Evolutionary conservation across 2,113 vertebrate genomes (phyloP), one percentile per base, ranked within the genome.

Genomic region (Chiloscyllium plagiosum): DNA sequence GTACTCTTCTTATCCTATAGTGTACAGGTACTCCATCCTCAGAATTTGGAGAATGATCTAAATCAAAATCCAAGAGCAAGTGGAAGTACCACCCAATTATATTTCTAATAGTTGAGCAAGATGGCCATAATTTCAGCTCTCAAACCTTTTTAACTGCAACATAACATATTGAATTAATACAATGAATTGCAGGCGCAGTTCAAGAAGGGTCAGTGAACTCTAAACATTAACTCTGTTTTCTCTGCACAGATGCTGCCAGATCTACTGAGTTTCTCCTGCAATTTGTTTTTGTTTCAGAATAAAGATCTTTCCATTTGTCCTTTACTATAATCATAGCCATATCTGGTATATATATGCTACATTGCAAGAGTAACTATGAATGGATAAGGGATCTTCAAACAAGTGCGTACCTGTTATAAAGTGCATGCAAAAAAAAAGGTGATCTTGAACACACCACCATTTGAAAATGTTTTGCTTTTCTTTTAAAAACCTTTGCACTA

Each of bases 361-460:
- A 68, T 68, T 94, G 90, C 65, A 19, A 94, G 69, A 66, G 66
- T 47, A 42, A 70, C 37, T 26, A 42, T 69, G 19, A 94, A 68
- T 24, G n/a, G n/a, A 94, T 61, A 94, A 70, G 20, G 17, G 22
- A 24, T 94, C 15, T 94, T 94, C 66, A 94, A 94, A 94, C 66
- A 68, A 70, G 42, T 94, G 37, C 19, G 42, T 3, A 37, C 6
- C 92, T 47, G 13, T 94, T 70, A 19, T 22, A 94, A 94, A 94
- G n/a, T 65, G 61, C 19, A 17, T 70, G 20, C n/a, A 56, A 37
- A 69, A 4, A 92, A 66, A 92, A 15, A 93, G 61, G 56, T 94
- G 65, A 94, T 47, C 19, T 94, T 20, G n/a, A 94, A n/a, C 65
- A 68, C 26, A 94, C 19, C 65, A 69, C 2, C 10, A 61, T 61